A percentile compares a stretch with the other conserved stretches of the same genome.
Evolutionary conservation across 2,113 vertebrate genomes (phyloP).

Genomic region (Mormyrus iriodes): DNA sequence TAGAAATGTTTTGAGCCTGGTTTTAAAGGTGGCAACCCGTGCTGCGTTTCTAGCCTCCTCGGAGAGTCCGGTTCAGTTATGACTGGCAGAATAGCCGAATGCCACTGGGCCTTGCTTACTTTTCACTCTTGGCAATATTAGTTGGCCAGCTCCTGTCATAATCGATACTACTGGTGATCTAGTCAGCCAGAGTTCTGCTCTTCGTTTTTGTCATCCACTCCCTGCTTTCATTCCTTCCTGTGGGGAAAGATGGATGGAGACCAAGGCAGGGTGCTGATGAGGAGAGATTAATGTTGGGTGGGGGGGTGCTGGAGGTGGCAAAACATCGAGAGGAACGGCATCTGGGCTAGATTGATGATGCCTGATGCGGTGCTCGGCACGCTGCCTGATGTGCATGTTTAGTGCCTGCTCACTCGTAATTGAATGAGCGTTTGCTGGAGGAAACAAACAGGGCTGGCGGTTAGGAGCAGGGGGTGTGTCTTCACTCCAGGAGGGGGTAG

Average conservation of each 20-base stretch:
- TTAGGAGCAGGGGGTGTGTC: neutral
- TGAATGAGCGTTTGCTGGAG: constrained; percentile 13
- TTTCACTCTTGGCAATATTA: neutral
- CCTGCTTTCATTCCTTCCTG: constrained; percentile 15
- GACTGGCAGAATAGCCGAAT: neutral
- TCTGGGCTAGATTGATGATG: constrained; percentile 55
- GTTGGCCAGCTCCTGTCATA: neutral
- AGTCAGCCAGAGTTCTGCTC: neutral
- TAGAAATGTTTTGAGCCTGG: neutral
- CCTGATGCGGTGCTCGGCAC: constrained; percentile 39
- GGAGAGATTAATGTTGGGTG: constrained; percentile 14
- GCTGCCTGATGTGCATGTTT: constrained; percentile 53
- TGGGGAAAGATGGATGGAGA: constrained; percentile 40
- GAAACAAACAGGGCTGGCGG: neutral
- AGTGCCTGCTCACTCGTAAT: constrained; percentile 43
- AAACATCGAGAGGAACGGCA: constrained; percentile 34
- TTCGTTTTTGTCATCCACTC: neutral
- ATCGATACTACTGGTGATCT: neutral
- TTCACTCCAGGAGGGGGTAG: neutral
- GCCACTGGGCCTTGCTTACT: neutral
- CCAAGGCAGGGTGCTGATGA: constrained; percentile 41
- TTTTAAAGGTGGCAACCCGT: neutral
- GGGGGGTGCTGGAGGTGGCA: neutral
- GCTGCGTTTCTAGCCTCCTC: neutral
- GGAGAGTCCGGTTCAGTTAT: neutral